Evolutionary conservation across 2,113 vertebrate species (phyloP).

Genomic region (Cyphomyrus discorhynchus): DNA sequence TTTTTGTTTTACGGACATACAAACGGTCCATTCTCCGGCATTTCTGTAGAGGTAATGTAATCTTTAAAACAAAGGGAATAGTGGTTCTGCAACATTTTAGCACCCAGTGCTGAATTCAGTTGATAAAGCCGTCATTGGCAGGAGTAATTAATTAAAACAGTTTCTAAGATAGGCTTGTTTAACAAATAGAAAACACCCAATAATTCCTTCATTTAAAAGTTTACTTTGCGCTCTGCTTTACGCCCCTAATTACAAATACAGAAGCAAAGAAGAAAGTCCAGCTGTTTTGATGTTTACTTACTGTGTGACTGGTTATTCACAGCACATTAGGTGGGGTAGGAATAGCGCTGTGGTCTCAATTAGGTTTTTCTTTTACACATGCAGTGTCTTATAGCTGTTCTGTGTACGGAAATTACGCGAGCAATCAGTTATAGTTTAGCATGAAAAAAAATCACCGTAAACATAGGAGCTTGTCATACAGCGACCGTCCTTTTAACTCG

Average conservation of each 20-base stretch:
- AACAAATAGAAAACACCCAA: background rate
- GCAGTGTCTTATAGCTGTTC: background rate
- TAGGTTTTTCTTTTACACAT: background rate
- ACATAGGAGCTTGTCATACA: background rate
- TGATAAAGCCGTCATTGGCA: background rate
- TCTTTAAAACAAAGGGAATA: background rate
- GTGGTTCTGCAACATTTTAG: background rate
- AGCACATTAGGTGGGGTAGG: background rate
- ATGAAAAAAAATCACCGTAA: background rate
- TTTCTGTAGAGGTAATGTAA: background rate
- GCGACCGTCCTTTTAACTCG: background rate
- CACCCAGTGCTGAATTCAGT: background rate
- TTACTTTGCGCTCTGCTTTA: background rate
- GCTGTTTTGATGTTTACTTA: background rate
- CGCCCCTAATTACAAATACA: no score
- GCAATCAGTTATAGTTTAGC: background rate
- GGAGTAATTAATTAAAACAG: slow-evolving; percentile 2
- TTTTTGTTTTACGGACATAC: background rate
- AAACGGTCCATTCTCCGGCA: background rate
- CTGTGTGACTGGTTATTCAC: background rate
- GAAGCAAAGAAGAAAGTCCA: background rate
- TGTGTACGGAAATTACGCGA: background rate
- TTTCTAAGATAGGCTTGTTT: background rate
- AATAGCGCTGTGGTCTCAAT: background rate
- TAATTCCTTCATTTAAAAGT: background rate